A percentile compares a stretch with the other conserved stretches of the same genome.
These are phyloP conservation scores for Thamnophis sirtalis DNA, from an alignment of 2,113 vertebrate genomes.

Conservation along the genomic window DNA sequence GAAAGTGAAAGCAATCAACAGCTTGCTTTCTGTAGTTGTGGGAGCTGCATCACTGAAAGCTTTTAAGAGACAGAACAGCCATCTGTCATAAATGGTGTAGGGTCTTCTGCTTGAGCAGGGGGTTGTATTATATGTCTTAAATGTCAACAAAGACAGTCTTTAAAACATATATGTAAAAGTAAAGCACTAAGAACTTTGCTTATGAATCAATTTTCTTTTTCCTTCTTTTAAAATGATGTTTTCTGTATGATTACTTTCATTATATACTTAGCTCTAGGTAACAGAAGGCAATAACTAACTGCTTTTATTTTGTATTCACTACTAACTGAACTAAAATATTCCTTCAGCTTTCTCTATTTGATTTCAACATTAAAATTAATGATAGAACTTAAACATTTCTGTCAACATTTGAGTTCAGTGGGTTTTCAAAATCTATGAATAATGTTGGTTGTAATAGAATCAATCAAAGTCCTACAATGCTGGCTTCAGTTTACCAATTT, in stretches of 20 bases:
- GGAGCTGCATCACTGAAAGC: too few relatives aligned
- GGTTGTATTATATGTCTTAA: too few relatives aligned
- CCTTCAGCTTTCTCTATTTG: not conserved
- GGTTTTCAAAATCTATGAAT: not conserved
- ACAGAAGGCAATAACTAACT: not conserved
- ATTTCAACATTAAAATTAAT: not conserved
- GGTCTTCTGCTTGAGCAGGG: too few relatives aligned
- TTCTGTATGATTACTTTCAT: not conserved
- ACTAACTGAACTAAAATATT: not conserved
- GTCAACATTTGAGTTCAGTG: not conserved
- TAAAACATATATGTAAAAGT: too few relatives aligned
- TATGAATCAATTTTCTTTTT: too few relatives aligned
- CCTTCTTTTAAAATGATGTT: too few relatives aligned
- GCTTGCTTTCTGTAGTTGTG: too few relatives aligned
- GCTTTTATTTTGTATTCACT: not conserved
- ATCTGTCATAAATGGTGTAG: too few relatives aligned
- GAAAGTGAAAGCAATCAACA: not conserved
- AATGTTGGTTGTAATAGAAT: not conserved
- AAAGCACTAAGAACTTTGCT: too few relatives aligned
- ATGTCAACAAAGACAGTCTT: too few relatives aligned
- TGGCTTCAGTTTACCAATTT: not conserved
- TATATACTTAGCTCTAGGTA: not conserved
- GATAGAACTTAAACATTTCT: fast-evolving
- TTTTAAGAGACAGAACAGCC: too few relatives aligned
- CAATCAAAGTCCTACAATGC: not conserved